These are phyloP conservation scores for Elachura formosa DNA, from an alignment of 2,113 vertebrate genomes.

Conservation along the genomic window DNA sequence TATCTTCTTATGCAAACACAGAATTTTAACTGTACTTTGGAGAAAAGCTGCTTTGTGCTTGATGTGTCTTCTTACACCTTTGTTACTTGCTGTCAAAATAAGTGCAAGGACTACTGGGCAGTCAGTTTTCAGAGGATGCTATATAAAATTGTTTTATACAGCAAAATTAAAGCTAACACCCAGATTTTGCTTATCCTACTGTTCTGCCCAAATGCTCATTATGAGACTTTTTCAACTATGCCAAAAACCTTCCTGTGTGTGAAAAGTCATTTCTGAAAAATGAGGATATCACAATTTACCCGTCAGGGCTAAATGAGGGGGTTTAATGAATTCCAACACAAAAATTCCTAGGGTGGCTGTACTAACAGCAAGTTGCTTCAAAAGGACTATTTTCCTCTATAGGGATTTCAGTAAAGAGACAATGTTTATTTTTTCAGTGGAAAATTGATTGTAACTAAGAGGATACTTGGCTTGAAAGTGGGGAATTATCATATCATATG, in stretches of 20 bases:
- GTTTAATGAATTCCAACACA: conserved; percentile 72
- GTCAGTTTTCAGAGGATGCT: background rate
- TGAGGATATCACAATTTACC: conserved; percentile 61
- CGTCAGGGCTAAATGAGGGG: conserved; percentile 59
- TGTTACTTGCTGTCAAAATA: background rate
- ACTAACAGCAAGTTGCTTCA: conserved; percentile 69
- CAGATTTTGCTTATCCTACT: conserved; percentile 51
- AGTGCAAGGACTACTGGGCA: background rate
- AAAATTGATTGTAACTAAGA: conserved; percentile 94
- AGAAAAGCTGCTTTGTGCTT: background rate
- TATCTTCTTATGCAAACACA: background rate
- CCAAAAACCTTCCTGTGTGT: conserved; percentile 23
- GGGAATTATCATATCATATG: conserved; percentile 83
- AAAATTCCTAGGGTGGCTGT: conserved; percentile 70
- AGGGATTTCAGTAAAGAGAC: conserved; percentile 76
- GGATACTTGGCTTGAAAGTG: conserved; percentile 85
- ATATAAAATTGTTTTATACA: background rate
- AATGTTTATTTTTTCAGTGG: conserved; percentile 82
- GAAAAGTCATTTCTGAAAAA: conserved; percentile 30
- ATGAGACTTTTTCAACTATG: conserved; percentile 20
- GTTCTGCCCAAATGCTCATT: background rate
- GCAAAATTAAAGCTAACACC: conserved; percentile 16
- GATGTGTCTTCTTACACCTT: background rate
- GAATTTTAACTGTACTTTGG: background rate
- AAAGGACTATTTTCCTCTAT: conserved; percentile 72